Evolutionary conservation across 1,140 invertebrate genomes (phyloP).

Genomic region (Papilio helenus): DNA sequence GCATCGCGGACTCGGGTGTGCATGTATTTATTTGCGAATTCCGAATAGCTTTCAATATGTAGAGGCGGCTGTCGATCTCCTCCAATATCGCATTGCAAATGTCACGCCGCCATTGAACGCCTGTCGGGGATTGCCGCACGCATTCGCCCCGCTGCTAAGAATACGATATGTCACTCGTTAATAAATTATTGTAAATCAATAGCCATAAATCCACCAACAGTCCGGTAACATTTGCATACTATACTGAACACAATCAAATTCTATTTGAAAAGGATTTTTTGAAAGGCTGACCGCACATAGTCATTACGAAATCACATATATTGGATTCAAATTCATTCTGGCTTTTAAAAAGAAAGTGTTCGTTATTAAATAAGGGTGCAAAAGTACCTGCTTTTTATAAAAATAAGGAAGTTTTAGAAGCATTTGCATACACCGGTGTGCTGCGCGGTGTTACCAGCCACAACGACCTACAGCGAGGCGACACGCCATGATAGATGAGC

Average conservation of each 20-base stretch:
- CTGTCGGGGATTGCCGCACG: slow-evolving; percentile 67
- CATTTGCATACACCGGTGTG: slow-evolving; percentile 28
- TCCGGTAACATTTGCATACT: not conserved
- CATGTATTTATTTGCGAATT: slow-evolving; percentile 82
- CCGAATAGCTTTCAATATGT: slow-evolving; percentile 81
- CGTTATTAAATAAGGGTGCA: not conserved
- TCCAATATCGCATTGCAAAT: slow-evolving; percentile 75
- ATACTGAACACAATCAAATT: not conserved
- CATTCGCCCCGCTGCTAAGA: not conserved
- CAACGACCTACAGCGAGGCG: slow-evolving; percentile 40
- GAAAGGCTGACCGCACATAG: not conserved
- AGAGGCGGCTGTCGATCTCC: slow-evolving; percentile 77
- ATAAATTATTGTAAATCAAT: slow-evolving; percentile 30
- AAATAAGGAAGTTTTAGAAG: not conserved
- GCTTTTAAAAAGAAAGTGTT: too few relatives aligned
- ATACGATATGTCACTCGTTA: slow-evolving; percentile 14
- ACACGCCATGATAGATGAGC: slow-evolving; percentile 73
- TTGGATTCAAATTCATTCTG: not conserved
- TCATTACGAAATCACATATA: not conserved
- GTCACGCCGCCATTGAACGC: slow-evolving; percentile 68
- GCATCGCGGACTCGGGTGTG: slow-evolving; percentile 55
- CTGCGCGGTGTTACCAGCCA: slow-evolving; percentile 39
- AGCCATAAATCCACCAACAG: not conserved
- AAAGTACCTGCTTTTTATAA: not conserved
- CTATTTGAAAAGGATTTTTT: not conserved